A percentile compares a stretch with the other conserved stretches of the same genome.
Conservation (phyloP, 2,888 invertebrate genomes). For the Sinodicranocentrus sp. region DNA sequence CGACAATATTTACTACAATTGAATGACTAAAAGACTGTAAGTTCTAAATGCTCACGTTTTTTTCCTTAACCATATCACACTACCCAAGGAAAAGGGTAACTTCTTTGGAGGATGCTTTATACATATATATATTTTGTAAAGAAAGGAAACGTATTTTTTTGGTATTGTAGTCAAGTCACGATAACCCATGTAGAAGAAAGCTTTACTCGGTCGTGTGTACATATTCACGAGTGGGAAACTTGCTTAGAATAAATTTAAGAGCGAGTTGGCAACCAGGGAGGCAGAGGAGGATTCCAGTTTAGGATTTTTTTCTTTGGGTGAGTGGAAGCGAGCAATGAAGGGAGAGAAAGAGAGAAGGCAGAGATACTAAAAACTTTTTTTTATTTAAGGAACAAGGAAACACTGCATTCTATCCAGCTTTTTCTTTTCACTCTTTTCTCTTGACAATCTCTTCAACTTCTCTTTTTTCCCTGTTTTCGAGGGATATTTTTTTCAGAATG, state of each 20-base stretch:
- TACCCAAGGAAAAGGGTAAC: no score
- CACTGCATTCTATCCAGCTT: slow-evolving; percentile 24
- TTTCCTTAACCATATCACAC: no score
- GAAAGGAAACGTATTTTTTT: background rate
- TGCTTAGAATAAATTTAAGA: slow-evolving; percentile 35
- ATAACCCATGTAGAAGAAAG: background rate
- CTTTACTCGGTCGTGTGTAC: background rate
- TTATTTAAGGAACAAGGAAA: slow-evolving; percentile 12
- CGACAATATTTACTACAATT: background rate
- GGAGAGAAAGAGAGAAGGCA: background rate
- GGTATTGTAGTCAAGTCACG: slow-evolving; percentile 27
- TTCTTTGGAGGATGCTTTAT: no score
- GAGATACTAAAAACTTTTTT: slow-evolving; percentile 12
- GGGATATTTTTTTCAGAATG: background rate
- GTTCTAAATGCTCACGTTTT: no score
- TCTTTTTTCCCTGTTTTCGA: background rate
- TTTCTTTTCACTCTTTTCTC: slow-evolving; percentile 5
- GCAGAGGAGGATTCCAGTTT: background rate
- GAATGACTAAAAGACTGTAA: no score
- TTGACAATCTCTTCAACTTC: slow-evolving; percentile 10
- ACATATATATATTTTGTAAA: no score
- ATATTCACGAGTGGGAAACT: slow-evolving; percentile 16
- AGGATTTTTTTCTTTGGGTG: background rate
- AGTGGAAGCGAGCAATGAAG: slow-evolving; percentile 11
- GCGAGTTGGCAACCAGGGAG: slow-evolving; percentile 17